Base-by-base conservation (phyloP, 1,140 invertebrate species). In the Solenopsis fugax region DNA sequence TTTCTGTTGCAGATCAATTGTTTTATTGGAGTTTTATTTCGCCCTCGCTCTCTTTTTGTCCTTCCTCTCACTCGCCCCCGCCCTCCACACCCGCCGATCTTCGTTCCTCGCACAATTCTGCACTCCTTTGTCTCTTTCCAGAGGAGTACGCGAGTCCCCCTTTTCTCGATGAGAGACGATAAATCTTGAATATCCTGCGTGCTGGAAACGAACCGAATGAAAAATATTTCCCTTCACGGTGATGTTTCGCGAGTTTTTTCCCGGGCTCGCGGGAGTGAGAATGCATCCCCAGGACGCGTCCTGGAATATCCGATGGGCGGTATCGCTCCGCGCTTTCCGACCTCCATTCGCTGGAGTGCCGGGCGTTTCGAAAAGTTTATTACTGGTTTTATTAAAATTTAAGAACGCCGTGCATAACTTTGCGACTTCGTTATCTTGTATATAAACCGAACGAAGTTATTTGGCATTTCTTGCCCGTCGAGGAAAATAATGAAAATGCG, bases 151-250 rank as follows among this genome's bases (percentile, higher is more conserved):
- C 48, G 37, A 58, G 4, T 5, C 13, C 21, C n/a, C 10, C 34
- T 0, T 9, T 48, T 21, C 21, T 54, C 60, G 56, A 45, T 54
- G 64, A 82, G 67, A 52, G 71, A 84, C 77, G 48, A 88, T 87
- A 82, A 58, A 87, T 88, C 87, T 75, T 64, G 87, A 54, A 75
- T 71, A 85, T 88, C 62, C 48, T 37, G 52, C 67, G 21, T 7
- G 48, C 24, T 58, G 58, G 54, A 76, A 76, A 89, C 50, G 41
- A 81, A 72, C 34, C 50, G 78, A 71, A 71, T 54, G 50, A 71
- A 45, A 72, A 81, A 81, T 60, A 73, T 84, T 73, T 73, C 62
- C 73, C 34, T 65, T 50, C 45, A 77, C 45, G 58, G n/a, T 65
- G 34, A 85, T 65, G 76, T 65, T 78, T 21, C n/a, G 24, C 48